phyloP scores from a whole-genome alignment of 2,113 vertebrate species.

The Amazona vittata region DNA sequence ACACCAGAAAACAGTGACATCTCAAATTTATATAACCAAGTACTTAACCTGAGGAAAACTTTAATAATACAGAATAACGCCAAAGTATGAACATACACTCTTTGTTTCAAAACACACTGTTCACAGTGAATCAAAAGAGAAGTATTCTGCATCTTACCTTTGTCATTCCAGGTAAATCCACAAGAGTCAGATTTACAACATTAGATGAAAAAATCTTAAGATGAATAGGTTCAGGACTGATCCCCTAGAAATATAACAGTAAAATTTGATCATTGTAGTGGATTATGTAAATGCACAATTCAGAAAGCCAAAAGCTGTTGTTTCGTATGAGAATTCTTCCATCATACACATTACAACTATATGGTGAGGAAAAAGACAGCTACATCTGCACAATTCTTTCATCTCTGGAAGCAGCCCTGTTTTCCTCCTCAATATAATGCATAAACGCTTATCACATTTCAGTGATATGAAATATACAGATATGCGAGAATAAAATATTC shows the following conservation, averaged over 20 bases:
- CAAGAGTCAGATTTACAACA: conserved; percentile 95
- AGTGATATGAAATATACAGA: background rate
- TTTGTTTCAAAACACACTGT: background rate
- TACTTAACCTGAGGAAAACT: background rate
- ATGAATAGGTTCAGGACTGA: conserved; percentile 96
- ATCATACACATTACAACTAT: background rate
- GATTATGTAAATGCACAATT: background rate
- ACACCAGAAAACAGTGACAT: background rate
- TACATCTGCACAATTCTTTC: background rate
- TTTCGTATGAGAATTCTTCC: background rate
- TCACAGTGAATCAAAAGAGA: background rate
- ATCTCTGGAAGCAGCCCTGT: background rate
- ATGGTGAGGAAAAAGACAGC: background rate
- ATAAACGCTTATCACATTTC: background rate
- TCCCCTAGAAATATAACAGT: conserved; percentile 81
- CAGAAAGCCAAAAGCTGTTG: background rate
- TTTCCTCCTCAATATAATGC: background rate
- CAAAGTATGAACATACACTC: background rate
- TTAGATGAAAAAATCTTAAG: conserved; percentile 96
- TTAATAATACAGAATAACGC: background rate
- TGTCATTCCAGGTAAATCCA: conserved; percentile 97
- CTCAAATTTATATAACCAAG: background rate
- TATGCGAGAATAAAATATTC: background rate
- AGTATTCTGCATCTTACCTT: conserved; percentile 80
- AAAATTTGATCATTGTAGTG: background rate